Evolutionary conservation across 2,888 invertebrate species (phyloP).

Genomic region (Rhingia campestris): DNA sequence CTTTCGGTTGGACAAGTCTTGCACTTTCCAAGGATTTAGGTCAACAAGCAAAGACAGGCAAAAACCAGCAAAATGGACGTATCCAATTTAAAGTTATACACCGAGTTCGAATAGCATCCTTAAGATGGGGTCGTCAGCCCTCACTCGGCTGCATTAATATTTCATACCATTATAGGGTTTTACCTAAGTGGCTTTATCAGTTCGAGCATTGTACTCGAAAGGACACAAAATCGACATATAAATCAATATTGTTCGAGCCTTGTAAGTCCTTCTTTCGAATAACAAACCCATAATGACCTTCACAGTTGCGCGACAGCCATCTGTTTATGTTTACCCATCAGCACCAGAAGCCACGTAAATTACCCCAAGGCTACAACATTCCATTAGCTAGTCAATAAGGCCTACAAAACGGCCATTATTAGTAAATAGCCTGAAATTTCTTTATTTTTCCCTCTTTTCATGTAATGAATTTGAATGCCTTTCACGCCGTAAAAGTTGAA

Average conservation of each 20-base stretch:
- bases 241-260: constrained; percentile 23
- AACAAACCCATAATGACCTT: background rate
- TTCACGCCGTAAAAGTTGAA: constrained; percentile 53
- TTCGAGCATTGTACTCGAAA: background rate
- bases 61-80: too few relatives aligned
- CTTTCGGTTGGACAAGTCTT: too few relatives aligned
- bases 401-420: constrained; percentile 29
- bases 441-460: constrained; percentile 23
- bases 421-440: constrained; percentile 51
- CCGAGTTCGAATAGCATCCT: too few relatives aligned
- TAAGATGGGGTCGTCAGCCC: background rate
- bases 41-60: constrained; percentile 4
- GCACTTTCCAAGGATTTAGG: constrained; percentile 3
- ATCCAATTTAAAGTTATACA: too few relatives aligned
- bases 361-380: constrained; percentile 33
- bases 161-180: background rate
- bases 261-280: background rate
- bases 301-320: constrained; percentile 41
- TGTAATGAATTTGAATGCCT: constrained; percentile 48
- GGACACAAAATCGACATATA: background rate
- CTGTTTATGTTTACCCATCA: constrained; percentile 63
- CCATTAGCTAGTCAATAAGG: constrained; percentile 41
- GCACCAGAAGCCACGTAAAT: constrained; percentile 36
- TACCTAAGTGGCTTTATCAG: background rate
- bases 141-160: background rate